Evolutionary conservation across 2,113 vertebrate genomes (phyloP).

Genomic region (Pardalotus punctatus): DNA sequence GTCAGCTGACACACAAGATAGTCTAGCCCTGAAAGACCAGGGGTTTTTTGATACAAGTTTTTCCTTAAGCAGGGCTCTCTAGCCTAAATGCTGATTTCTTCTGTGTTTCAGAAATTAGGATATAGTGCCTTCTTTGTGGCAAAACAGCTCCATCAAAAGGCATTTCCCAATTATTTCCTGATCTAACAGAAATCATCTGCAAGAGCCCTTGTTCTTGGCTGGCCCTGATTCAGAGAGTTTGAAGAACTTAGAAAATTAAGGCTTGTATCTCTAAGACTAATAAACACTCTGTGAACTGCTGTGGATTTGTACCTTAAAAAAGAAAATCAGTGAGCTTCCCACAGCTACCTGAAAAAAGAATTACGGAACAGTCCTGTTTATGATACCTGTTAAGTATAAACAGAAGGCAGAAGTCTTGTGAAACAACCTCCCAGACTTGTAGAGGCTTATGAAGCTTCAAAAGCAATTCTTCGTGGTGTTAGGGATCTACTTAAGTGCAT

Average conservation of each 20-base stretch:
- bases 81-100: background rate
- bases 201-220: background rate
- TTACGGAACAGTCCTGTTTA: background rate
- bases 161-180: rapidly evolving
- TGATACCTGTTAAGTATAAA: background rate
- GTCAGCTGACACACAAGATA: background rate
- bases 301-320: background rate
- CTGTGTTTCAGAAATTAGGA: background rate
- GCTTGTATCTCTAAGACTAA: background rate
- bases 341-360: background rate
- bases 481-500: background rate
- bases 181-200: background rate
- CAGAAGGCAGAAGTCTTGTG: background rate
- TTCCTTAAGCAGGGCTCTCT: background rate
- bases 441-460: background rate
- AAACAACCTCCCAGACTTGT: background rate
- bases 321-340: background rate
- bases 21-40: background rate
- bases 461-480: background rate
- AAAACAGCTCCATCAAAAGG: background rate
- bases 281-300: background rate
- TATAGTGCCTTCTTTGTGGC: background rate
- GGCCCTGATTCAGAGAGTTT: background rate
- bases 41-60: background rate
- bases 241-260: background rate